Percentiles rank a stretch among this genome's conserved stretches.
These are phyloP conservation scores for Cryptus viduatorius DNA, from an alignment of 2,888 invertebrate species.

Conservation along the genomic window DNA sequence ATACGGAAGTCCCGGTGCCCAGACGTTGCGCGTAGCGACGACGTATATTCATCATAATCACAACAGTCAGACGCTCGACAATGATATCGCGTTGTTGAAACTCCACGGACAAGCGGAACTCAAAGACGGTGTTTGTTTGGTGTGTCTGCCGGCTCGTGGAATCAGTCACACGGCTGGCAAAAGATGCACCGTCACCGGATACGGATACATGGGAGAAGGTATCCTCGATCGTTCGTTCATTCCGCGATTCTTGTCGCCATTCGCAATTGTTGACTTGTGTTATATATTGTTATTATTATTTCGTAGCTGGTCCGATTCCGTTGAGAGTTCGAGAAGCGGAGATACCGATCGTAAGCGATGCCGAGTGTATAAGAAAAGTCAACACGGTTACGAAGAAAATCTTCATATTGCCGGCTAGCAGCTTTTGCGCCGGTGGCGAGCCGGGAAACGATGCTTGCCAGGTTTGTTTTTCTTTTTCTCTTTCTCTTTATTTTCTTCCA, in stretches of 20 bases:
- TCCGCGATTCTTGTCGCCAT: not conserved
- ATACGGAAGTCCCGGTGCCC: conserved; percentile 96
- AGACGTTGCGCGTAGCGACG: conserved; percentile 95
- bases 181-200: conserved; percentile 96
- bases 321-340: conserved; percentile 95
- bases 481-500: too few species aligned
- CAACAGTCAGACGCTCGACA: conserved; percentile 97
- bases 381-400: conserved; percentile 98
- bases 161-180: conserved; percentile 96
- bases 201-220: conserved; percentile 98
- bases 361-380: conserved; percentile 96
- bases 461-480: conserved; percentile 84
- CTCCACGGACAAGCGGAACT: conserved; percentile 95
- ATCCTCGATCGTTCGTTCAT: conserved; percentile 66
- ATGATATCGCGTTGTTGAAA: conserved; percentile 96
- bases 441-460: conserved; percentile 97
- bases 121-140: conserved; percentile 93
- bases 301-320: conserved; percentile 94
- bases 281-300: conserved; percentile 28
- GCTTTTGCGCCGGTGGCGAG: conserved; percentile 97
- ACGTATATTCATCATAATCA: conserved; percentile 98
- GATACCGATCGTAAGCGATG: conserved; percentile 96
- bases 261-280: not conserved
- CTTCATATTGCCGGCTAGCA: conserved; percentile 96
- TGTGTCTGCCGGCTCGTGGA: conserved; percentile 95